Evolutionary conservation across 2,888 invertebrate genomes (phyloP).

Genomic region (Pelosia muscerda): DNA sequence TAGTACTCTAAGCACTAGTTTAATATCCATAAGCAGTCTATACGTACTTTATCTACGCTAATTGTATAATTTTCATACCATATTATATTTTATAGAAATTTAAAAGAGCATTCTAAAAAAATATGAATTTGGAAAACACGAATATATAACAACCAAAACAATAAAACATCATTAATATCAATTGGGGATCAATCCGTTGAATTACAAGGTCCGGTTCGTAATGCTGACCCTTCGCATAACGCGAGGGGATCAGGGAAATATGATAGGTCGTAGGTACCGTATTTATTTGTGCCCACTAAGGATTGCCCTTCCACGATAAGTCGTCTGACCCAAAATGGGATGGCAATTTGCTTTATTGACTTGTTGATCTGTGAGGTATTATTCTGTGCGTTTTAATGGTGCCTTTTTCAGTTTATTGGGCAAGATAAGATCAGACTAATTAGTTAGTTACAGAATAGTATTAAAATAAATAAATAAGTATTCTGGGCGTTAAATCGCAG

Average conservation of each 20-base stretch:
- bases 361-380: constrained; percentile 67
- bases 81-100: no score
- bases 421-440: not conserved
- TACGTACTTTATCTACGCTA: no score
- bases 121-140: constrained; percentile 1
- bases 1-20: no score
- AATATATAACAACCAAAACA: constrained; percentile 56
- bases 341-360: constrained; percentile 79
- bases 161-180: constrained; percentile 65
- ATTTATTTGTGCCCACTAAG: constrained; percentile 84
- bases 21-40: no score
- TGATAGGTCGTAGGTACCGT: constrained; percentile 74
- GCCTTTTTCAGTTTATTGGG: not conserved
- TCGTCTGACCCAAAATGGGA: constrained; percentile 79
- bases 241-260: constrained; percentile 81
- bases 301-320: constrained; percentile 80
- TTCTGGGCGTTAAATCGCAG: no score
- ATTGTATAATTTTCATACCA: no score
- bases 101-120: not conserved
- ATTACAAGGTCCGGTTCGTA: constrained; percentile 62
- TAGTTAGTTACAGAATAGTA: no score
- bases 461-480: no score
- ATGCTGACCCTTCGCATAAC: constrained; percentile 82
- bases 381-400: constrained; percentile 39
- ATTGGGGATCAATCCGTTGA: constrained; percentile 62